phyloP scores from a whole-genome alignment of 2,888 invertebrate species.

The Sminthurides aquaticus region DNA sequence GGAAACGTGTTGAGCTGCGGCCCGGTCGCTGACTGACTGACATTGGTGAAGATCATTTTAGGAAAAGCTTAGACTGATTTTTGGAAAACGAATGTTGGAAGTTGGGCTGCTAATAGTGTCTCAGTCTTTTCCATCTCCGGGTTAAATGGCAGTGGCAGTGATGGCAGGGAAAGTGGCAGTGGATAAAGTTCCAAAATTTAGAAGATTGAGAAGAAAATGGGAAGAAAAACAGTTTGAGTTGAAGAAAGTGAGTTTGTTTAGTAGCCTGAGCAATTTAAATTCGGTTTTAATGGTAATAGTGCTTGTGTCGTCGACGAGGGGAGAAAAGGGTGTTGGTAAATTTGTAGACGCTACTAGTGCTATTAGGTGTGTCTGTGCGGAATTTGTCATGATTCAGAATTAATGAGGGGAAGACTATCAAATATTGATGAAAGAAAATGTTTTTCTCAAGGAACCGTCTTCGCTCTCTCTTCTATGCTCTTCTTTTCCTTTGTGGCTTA shows the following conservation, averaged over 20 bases:
- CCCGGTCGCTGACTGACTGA: too few species aligned
- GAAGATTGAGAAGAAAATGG: not conserved
- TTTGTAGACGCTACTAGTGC: not conserved
- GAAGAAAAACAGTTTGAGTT: not conserved
- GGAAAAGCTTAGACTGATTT: too few species aligned
- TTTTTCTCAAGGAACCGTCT: not conserved
- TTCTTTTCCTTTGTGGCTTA: not conserved
- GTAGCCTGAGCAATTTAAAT: not conserved
- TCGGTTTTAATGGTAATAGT: not conserved
- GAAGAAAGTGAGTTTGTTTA: not conserved
- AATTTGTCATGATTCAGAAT: slow-evolving; percentile 23
- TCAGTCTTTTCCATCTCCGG: too few species aligned
- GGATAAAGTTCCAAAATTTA: too few species aligned
- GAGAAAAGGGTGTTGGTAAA: not conserved
- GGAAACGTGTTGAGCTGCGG: too few species aligned
- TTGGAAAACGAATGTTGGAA: too few species aligned
- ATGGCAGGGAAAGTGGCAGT: too few species aligned
- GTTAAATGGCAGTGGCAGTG: too few species aligned
- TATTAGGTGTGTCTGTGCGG: not conserved
- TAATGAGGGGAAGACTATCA: slow-evolving; percentile 14
- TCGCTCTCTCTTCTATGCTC: not conserved
- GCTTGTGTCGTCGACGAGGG: not conserved
- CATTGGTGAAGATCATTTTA: too few species aligned
- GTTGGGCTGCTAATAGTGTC: too few species aligned
- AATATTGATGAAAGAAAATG: slow-evolving; percentile 12